Evolutionary conservation across 2,113 vertebrate species (phyloP), one percentile per base, ranked within the genome.

Genomic region (Indicator maculatus): DNA sequence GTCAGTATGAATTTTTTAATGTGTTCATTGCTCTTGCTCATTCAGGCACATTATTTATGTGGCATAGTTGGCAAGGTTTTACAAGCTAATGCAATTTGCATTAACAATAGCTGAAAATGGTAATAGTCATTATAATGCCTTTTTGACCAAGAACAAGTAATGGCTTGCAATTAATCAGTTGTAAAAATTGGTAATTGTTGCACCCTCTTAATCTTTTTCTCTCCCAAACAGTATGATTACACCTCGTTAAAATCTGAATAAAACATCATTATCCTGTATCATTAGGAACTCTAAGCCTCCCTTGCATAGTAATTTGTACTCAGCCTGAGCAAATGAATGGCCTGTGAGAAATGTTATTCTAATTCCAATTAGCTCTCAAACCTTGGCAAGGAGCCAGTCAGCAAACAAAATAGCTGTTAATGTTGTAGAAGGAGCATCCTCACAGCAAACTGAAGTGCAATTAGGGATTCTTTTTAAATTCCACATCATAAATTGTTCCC

Each of bases 261-360:
- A 99, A 99, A 99, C 98, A 99, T 99, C 98, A 99, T 99, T 99
- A 99, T 98, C 98, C 97, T 98, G 98, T 98, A 99, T 99, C 98
- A 99, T 99, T 99, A 99, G 98, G 98, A 98, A 98, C 98, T 98
- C 98, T 99, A 98, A 98, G 98, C 98, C 97, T 98, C 98, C 97
- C 98, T 98, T 98, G 98, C 98, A 98, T 98, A 98, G 98, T 98
- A 98, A 98, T 98, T 98, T 98, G 98, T 98, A 98, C 98, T 98
- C 98, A 98, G 98, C 95, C 98, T 97, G 97, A 98, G 98, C 98
- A 98, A 99, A 98, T 98, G 98, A 99, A 98, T 98, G 98, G 98
- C 98, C 99, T 99, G 98, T 99, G 99, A 99, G 98, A 99, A 99
- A 99, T 99, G 98, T 99, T 99, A 99, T 99, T 99, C 98, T 99